These are phyloP conservation scores for Phenganax subtilis DNA, from an alignment of 92 coral and sea anemone genomes.

Conservation along the genomic window DNA sequence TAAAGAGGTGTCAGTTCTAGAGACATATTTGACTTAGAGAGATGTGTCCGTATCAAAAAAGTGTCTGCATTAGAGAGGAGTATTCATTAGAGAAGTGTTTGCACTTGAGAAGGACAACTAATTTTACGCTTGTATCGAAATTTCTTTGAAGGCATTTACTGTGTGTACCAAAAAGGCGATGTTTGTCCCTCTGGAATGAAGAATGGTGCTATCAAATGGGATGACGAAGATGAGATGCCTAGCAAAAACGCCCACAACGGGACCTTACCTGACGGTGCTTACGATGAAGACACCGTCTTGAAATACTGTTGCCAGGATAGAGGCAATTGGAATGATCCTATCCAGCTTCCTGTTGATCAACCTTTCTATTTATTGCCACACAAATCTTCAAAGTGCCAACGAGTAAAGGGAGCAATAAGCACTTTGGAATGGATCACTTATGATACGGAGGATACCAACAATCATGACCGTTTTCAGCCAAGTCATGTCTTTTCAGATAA, in stretches of 20 bases:
- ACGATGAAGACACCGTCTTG: neutral
- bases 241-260: neutral
- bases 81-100: no score
- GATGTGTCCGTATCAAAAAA: neutral
- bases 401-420: constrained; percentile 7
- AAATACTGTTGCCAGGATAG: constrained; percentile 15
- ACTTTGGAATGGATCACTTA: neutral
- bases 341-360: constrained; percentile 7
- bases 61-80: neutral
- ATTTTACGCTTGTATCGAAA: neutral
- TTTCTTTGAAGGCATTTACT: neutral
- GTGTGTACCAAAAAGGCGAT: neutral
- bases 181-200: constrained; percentile 9
- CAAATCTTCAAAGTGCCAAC: neutral
- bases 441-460: constrained; percentile 2
- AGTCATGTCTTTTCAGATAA: neutral
- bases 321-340: constrained; percentile 13
- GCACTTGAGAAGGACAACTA: no score
- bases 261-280: constrained; percentile 1
- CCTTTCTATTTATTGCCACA: constrained; percentile 21
- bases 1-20: no score
- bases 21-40: no score
- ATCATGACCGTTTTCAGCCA: neutral
- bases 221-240: neutral
- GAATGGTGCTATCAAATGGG: neutral